Base-by-base conservation (phyloP, 2,888 invertebrate genomes). In the Trachelus troglodyta region DNA sequence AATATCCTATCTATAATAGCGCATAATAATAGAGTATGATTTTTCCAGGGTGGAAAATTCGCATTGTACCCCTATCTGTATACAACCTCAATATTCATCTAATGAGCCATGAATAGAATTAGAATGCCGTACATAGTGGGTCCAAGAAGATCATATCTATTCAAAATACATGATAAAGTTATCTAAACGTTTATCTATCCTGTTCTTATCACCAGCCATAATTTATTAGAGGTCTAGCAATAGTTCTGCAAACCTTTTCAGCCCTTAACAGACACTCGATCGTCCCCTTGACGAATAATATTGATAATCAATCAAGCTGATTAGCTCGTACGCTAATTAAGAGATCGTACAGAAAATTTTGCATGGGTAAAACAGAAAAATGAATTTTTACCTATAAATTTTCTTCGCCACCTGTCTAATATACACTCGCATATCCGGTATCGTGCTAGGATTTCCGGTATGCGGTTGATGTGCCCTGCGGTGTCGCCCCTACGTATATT, bases 341-440 rank as follows among this genome's bases (percentile, higher is more conserved):
- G 23, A 23, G 2, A 23, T 23, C 56, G 9, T 56, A 9, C 6
- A 56, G 9, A 23, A 56, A 56, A 23, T 56, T 9, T 56, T 23
- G 56, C 56, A 56, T 23, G 56, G 9, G 56, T 23, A 23, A 56
- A 56, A 56, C 15, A 11, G 15, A 15, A 30, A 75, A 74, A 23
- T 30, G 4, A 73, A 12, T 34, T 31, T 56, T 56, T 56, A 56
- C 56, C 23, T 23, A 69, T 69, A 33, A 11, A 79, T 69, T 69
- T 68, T 31, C 37, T 40, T 33, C 82, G 78, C 87, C 90, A 90
- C 90, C 90, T 90, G 90, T 89, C 90, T 90, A 89, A 90, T 89
- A 84, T 87, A 82, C 83, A 88, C 83, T 87, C 83, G 79, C 82
- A 83, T 84, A 87, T 90, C 89, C 89, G 89, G 88, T 86, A 77